These are phyloP conservation scores for Orthosia cruda DNA, from an alignment of 2,888 invertebrate genomes.

Conservation along the genomic window DNA sequence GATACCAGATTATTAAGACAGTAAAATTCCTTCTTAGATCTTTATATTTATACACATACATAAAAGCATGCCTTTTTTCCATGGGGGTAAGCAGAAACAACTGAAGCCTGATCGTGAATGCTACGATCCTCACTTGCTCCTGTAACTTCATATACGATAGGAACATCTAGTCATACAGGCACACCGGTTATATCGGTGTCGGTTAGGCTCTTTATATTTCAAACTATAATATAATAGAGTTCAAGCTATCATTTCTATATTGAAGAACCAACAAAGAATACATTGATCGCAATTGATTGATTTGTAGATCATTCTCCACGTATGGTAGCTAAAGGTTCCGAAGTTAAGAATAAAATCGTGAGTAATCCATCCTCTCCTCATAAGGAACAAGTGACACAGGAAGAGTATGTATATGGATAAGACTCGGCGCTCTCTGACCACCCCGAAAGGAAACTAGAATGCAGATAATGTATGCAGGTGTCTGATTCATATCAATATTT, in stretches of 20 bases:
- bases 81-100: too few relatives aligned
- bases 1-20: not conserved
- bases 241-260: not conserved
- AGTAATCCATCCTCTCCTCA: constrained; percentile 43
- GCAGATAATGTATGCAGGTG: constrained; percentile 59
- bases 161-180: too few relatives aligned
- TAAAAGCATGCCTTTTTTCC: too few relatives aligned
- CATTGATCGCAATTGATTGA: constrained; percentile 12
- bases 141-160: too few relatives aligned
- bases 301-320: constrained; percentile 18
- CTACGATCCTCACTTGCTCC: too few relatives aligned
- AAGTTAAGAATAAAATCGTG: constrained; percentile 56
- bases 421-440: constrained; percentile 50
- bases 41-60: not conserved
- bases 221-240: not conserved
- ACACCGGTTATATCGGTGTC: too few relatives aligned
- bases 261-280: not conserved
- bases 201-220: too few relatives aligned
- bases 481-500: constrained; percentile 61
- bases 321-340: constrained; percentile 10
- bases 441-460: constrained; percentile 67
- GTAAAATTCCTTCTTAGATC: not conserved
- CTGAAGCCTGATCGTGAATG: too few relatives aligned
- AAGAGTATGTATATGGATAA: constrained; percentile 60
- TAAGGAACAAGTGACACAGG: constrained; percentile 64